Base-by-base conservation (phyloP, 2,888 invertebrate species). In the Leucania comma region DNA sequence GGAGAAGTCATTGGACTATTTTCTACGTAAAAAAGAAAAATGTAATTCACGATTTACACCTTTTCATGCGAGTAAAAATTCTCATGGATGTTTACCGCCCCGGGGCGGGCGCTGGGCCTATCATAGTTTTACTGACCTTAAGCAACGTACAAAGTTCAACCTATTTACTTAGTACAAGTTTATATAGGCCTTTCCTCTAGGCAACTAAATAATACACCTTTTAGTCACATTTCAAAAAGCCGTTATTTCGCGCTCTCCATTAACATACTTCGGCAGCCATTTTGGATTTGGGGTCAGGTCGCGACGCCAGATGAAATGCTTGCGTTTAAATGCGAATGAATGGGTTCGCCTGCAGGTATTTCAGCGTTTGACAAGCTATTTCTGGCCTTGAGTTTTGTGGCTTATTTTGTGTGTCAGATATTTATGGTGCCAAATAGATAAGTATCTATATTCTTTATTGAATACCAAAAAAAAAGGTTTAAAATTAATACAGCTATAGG, bases 251-350 rank as follows among this genome's bases (percentile, higher is more conserved):
- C 57, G 57, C 53, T 53, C 64, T 56, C 72, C 68, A 75, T 82
- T 82, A 70, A 46, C 78, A 82, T 78, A 66, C 77, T 77, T 77
- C 54, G 38, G 32, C 50, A 0, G 65, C 78, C 78, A 74, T 78
- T 24, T 68, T 80, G 75, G 53, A 61, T 75, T 72, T 81, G 50
- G 63, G 82, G 79, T 78, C 69, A 72, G 80, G 80, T 71, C 75
- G n/a, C 61, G 22, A 22, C 50, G 67, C 62, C 51, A 56, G 51
- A 67, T 70, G 67, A 61, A 78, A 72, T 77, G 72, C n/a, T n/a
- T 53, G 53, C n/a, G 68, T 64, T 74, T 60, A 48, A 32, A 53
- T 53, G 53, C 29, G 50, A 42, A 20, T 77, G 62, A 77, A 76
- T 66, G 59, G 72, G 17, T 51, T 24, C 1, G 57, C 71, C 64